These are phyloP conservation scores for Metallyticus violacea DNA, from an alignment of 2,888 invertebrate genomes.

Conservation along the genomic window DNA sequence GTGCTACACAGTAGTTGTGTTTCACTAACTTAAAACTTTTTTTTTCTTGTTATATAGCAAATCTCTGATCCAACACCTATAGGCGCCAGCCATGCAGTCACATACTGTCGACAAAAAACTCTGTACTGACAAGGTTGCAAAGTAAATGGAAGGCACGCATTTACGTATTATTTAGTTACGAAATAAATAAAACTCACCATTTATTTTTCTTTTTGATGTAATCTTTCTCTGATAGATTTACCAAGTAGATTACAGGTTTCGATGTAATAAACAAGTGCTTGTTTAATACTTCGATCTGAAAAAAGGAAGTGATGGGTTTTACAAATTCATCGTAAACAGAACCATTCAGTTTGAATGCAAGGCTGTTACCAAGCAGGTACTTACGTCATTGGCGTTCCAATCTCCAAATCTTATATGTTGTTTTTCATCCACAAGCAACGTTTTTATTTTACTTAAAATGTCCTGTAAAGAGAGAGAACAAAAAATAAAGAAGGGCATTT, in stretches of 20 bases:
- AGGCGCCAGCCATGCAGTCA: too few relatives aligned
- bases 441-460: slow-evolving; percentile 77
- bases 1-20: too few relatives aligned
- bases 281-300: slow-evolving; percentile 93
- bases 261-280: slow-evolving; percentile 95
- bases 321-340: too few relatives aligned
- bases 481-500: too few relatives aligned
- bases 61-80: too few relatives aligned
- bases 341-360: too few relatives aligned
- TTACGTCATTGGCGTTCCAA: slow-evolving; percentile 91
- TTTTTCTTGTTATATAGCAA: too few relatives aligned
- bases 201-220: slow-evolving; percentile 98
- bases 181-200: slow-evolving; percentile 66
- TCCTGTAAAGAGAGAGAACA: slow-evolving; percentile 65
- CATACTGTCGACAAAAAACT: too few relatives aligned
- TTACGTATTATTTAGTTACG: too few relatives aligned
- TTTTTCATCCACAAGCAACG: slow-evolving; percentile 80
- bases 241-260: slow-evolving; percentile 95
- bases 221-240: slow-evolving; percentile 97
- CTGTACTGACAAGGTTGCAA: too few relatives aligned
- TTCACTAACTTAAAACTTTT: too few relatives aligned
- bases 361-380: slow-evolving; percentile 39
- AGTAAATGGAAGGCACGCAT: too few relatives aligned
- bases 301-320: slow-evolving; percentile 37
- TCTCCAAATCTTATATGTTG: slow-evolving; percentile 90